Base-by-base conservation (phyloP, 1,140 invertebrate species). In the Polyergus mexicanus region DNA sequence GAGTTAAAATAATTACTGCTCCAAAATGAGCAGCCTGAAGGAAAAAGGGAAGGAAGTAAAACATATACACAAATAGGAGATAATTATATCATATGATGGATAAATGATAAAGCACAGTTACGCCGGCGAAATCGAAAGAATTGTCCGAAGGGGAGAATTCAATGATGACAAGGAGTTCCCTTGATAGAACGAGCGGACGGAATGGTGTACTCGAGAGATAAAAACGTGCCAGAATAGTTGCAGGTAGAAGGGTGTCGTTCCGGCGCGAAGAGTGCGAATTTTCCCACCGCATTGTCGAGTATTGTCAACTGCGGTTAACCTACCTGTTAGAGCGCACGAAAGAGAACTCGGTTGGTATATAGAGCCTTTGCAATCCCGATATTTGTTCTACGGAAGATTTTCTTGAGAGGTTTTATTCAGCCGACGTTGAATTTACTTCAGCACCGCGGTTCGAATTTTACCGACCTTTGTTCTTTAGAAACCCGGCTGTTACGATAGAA, bases 251-350 rank as follows among this genome's bases (percentile, higher is more conserved):
- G 69, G 47, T 51, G 54, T 56, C 74, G 68, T 81, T 58, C 60
- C 69, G 75, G 58, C 68, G 71, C 83, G 71, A 81, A 60, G 32
- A 85, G 76, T 66, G 84, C 76, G 66, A 88, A 89, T 89, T 89
- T 89, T 58, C 84, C 71, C 75, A 77, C 85, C 86, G 88, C 87
- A 91, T 91, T 86, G 86, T 89, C 62, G 80, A 83, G 86, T 86
- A 92, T 91, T 86, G 86, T 90, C 86, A 85, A 63, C 78, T 75
- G 60, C 63, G 85, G 86, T 91, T 87, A 86, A 91, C 75, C 91
- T 90, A 92, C 91, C 91, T 92, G 91, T 92, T 92, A 90, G 90
- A 90, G 80, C 56, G 80, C 62, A 83, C 65, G 25, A 63, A 65
- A 76, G 69, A 54, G 60, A 69, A 68, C 22, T n/a, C 22, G 71